Evolutionary conservation across 2,888 invertebrate genomes (phyloP), one percentile per base, ranked within the genome.

Genomic region (Calephelis perditalis): DNA sequence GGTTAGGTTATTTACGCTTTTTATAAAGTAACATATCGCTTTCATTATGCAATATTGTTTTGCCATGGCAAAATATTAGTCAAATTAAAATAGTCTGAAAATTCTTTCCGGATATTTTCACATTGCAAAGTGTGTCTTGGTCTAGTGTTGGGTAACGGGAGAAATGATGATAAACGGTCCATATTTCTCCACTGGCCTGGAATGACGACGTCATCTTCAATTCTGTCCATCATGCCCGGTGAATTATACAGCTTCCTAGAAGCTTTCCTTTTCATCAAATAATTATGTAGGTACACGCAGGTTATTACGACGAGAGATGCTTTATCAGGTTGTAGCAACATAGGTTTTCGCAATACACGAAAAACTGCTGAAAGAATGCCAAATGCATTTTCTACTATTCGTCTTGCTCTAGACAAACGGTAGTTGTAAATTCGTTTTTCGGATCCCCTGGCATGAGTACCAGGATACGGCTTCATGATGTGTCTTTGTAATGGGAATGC

Each of bases 371-470:
- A 65, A 63, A 71, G 63, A 63, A 70, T 69, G 59, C 71, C 70
- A 62, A 69, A 69, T 56, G 69, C 64, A 62, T 64, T 70, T 66
- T 70, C 68, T 60, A 71, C 68, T 40, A 71, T 65, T 63, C 68
- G 69, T 58, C 69, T 67, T 61, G 69, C 68, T 61, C 67, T 64
- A 54, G 63, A 63, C 61, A 70, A 64, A 57, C 63, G 66, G 63
- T 69, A 63, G 57, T 70, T 68, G 59, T 64, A 65, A 65, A 70
- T 63, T 65, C 64, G 60, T 67, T 67, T 59, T 63, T 57, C 57
- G 61, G 37, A 37, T 37, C 37, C 37, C 62, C 62, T 62, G 63
- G 63, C 67, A 62, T 64, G 66, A 62, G 47, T 47, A 47, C 47
- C 47, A 47, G 47, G 65, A 68, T 61, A 69, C 56, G 68, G 67